Evolutionary conservation across 2,113 vertebrate genomes (phyloP), one percentile per base, ranked within the genome.

Genomic region (Scalopus aquaticus): DNA sequence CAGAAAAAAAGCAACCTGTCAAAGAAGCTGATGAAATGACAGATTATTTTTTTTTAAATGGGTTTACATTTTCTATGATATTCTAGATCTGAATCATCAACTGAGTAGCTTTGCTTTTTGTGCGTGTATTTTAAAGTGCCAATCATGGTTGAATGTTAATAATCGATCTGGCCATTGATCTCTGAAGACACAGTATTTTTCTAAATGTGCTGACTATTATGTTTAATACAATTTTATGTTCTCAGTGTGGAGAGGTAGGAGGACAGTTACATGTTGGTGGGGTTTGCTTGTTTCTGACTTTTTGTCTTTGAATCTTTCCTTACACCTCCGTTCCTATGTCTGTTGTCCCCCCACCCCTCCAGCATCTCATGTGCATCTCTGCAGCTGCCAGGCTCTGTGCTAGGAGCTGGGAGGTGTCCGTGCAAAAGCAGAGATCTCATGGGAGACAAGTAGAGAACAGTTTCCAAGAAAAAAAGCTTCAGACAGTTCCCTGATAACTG

Each of bases 381-480:
- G 1, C 58, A 49, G 7, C 35, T 49, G 60, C 79, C 74, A 51
- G 30, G 46, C 56, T 83, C 35, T 82, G 92, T 73, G 90, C 62
- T 69, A 44, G 37, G 62, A 64, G 16, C 35, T 90, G 37, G 70
- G 69, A 93, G 44, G 32, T n/a, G 20, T 83, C 65, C 51, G 15
- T 72, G 28, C 46, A 82, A 84, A 81, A 73, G 94, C 72, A 90
- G 85, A 95, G 72, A 39, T 80, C 20, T 89, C 96, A 16, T 69
- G 49, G 86, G 91, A 90, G 35, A 96, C 70, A 94, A 95, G 39
- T 65, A 56, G 95, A 96, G 90, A 42, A 74, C 37, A 44, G 89
- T 95, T 98, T 97, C 90, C 35, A 64, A 97, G 94, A 76, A 91
- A 84, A 87, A 85, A 67, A 60, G 30, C 93, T 97, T 92, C 91